Base-by-base conservation (phyloP, 2,797 vertebrate species). In the Sebastes hopkinsi region DNA sequence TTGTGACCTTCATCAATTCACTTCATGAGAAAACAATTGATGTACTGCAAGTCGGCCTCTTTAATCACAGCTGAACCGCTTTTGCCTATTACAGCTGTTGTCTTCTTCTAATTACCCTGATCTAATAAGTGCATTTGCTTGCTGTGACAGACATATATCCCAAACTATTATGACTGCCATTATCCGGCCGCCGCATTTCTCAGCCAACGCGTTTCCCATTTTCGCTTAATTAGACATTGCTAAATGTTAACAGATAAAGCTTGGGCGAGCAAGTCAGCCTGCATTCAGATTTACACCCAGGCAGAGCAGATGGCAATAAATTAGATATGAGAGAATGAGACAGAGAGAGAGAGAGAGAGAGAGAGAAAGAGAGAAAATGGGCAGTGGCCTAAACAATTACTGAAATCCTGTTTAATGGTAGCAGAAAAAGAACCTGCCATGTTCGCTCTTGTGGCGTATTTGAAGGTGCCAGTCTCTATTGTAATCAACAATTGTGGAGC, bases 211-310 rank as follows among this genome's bases (percentile, higher is more conserved):
- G 42, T 32, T 87, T 83, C 83, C 73, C 81, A 65, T 89, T 94
- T 93, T 91, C 54, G 34, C 82, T 88, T 95, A 94, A 95, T 96
- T 95, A 94, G 93, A 92, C 92, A 83, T 82, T 86, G 91, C 90
- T 90, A 93, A 95, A 94, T 94, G 91, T 89, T 93, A 94, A 92
- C 93, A 90, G 90, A 93, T 93, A 90, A 92, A 94, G 93, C 89
- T 79, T 82, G 86, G 87, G 74, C 86, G 88, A 93, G 84, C 88
- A 79, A 93, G 90, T 94, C 91, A 68, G 85, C 69, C 80, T 68
- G 79, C 11, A 72, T 93, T 93, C 80, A 88, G 85, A 95, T 94
- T 94, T 91, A 94, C 91, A 92, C 86, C 81, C 82, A 13, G 73
- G 38, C 85, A 27, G 82, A 91, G 87, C 93, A 95, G 93, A 94